Evolutionary conservation across 2,888 invertebrate genomes (phyloP), one percentile per base, ranked within the genome.

Genomic region (Electrophaes corylata): DNA sequence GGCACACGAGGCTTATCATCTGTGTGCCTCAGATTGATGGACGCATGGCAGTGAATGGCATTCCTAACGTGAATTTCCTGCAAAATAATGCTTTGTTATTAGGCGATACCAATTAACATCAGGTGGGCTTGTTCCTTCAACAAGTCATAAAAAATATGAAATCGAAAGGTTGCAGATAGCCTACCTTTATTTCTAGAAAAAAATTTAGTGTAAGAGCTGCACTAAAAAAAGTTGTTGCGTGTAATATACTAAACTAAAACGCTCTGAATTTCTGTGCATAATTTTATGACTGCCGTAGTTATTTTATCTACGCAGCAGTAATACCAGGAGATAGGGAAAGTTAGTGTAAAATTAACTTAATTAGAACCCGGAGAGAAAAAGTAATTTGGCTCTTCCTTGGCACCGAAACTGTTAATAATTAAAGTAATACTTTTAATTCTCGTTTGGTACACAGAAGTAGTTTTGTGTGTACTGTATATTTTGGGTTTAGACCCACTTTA

Each of bases 261-360:
- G 4, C 37, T n/a, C 16, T 0, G 3, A 37, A 37, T 37, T 37
- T 37, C 8, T 16, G 14, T 37, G 16, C 37, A 16, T 12, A 16
- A 16, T 37, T 8, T 8, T 16, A 37, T 16, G 10, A 35, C 35
- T 2, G 10, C 10, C 10, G 37, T 16, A 37, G 26, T 3, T 29
- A 10, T 29, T 29, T 16, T 16, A 16, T 37, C 16, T 10, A 16
- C 16, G 37, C 37, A 37, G 16, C 16, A 37, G 16, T 16, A 6
- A 37, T 37, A 37, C 37, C 16, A 10, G 16, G 16, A 37, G 16
- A 37, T 37, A 37, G 37, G 37, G 37, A 37, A 37, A 37, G 8
- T 37, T 37, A 29, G 26, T 29, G 37, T 37, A 49, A 49, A 49
- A 49, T 49, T 49, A 49, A 39, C 39, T 39, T 40, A 40, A 49